Conservation (phyloP, 2,888 invertebrate genomes). For the Fragum fragum region DNA sequence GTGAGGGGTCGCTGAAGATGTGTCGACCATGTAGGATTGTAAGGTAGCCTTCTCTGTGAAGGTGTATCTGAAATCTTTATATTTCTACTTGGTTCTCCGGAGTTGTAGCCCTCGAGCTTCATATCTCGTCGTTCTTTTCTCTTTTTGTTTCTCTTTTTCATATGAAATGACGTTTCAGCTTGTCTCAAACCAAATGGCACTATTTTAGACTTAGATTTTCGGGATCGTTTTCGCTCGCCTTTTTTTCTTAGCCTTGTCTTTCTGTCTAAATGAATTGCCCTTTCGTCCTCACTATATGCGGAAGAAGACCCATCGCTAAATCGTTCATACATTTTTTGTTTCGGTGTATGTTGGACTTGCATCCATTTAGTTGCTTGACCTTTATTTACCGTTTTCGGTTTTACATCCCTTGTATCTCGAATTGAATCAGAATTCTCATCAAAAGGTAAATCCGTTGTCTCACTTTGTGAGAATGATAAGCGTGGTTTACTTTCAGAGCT, state of each 20-base stretch:
- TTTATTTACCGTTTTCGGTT: no score
- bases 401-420: neutral
- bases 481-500: neutral
- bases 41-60: neutral
- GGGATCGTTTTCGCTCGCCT: neutral
- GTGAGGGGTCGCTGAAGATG: neutral
- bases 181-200: neutral
- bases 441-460: neutral
- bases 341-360: neutral
- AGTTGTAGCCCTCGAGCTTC: neutral
- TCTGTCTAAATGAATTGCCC: neutral
- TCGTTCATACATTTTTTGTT: neutral
- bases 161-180: neutral
- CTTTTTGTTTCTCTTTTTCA: slow-evolving; percentile 14
- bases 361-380: neutral
- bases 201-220: neutral
- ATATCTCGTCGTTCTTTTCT: slow-evolving; percentile 13
- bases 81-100: neutral
- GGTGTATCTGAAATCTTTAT: neutral
- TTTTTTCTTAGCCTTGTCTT: neutral
- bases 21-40: slow-evolving; percentile 6
- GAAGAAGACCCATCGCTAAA: neutral
- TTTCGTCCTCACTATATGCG: neutral
- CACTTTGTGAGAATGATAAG: neutral
- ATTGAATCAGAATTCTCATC: neutral